Evolutionary conservation across 2,113 vertebrate genomes (phyloP), one percentile per base, ranked within the genome.

Genomic region (Pristiophorus japonicus): DNA sequence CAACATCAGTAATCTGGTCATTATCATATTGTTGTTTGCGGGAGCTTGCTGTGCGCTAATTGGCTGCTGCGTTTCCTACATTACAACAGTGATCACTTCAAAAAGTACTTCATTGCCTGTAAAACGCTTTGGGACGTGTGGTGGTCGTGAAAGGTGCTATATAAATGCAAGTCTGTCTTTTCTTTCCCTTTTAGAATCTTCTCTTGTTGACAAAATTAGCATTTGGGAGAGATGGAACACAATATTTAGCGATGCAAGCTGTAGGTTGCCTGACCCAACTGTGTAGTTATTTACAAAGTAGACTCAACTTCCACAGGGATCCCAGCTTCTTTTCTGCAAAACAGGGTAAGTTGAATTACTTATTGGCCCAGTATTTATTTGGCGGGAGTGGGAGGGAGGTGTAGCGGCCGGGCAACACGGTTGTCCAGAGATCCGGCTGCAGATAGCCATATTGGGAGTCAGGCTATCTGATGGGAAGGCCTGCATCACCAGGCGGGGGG

Each of bases 231-330:
- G 97, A 98, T 47, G 98, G 98, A 30, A 97, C 97, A 2, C 97
- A 98, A 81, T 97, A 96, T 73, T 97, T 99, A 96, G 97, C 98
- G 20, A 97, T 98, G 47, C 98, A 98, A 96, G 97, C 98, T 1
- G 96, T 98, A 45, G 98, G 97, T 0, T 99, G 99, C 96, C 97
- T 99, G 96, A 97, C 97, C 90, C 99, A 99, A 96, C 97, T 99
- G 94, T 99, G 99, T 90, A 87, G 95, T 2, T 98, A 97, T n/a
- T 97, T 99, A 95, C 98, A 97, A 96, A 98, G 96, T 87, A 97
- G 99, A 65, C 98, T 99, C 45, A 98, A 98, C 96, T 99, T 99
- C 96, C 98, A 99, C 97, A 98, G 98, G 96, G 99, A 99, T 97
- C 99, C 99, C 51, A 97, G 98, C 94, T 99, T 99, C 97, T 98